These are phyloP conservation scores for Engraulis encrasicolus DNA, from an alignment of 2,113 vertebrate genomes.

Conservation along the genomic window DNA sequence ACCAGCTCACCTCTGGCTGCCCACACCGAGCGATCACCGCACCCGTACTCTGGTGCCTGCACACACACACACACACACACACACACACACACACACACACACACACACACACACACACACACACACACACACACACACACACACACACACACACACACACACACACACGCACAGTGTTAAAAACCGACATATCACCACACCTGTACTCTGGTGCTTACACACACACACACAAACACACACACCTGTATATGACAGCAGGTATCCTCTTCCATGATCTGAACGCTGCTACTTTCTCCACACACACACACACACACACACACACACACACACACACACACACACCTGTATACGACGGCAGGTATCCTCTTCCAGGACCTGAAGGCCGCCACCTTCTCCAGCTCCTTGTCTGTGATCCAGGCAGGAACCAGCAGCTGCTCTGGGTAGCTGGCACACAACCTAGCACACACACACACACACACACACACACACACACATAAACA, in stretches of 20 bases:
- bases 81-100: neutral
- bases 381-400: slow-evolving; percentile 92
- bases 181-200: neutral
- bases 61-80: accelerated
- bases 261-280: slow-evolving; percentile 98
- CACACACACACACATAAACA: too few species aligned
- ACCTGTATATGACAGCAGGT: slow-evolving; percentile 89
- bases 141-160: neutral
- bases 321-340: slow-evolving; percentile 47
- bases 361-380: slow-evolving; percentile 98
- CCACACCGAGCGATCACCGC: slow-evolving; percentile 95
- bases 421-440: slow-evolving; percentile 96
- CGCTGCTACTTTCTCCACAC: slow-evolving; percentile 89
- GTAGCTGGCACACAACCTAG: slow-evolving; percentile 93
- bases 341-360: slow-evolving; percentile 95
- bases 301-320: neutral
- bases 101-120: neutral
- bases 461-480: neutral
- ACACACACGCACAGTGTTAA: neutral
- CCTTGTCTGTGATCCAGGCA: slow-evolving; percentile 97
- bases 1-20: slow-evolving; percentile 98
- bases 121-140: neutral
- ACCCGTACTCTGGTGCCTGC: slow-evolving; percentile 91
- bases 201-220: neutral
- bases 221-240: neutral